Conservation (phyloP, 2,888 invertebrate genomes). For the Apotomis capreana region DNA sequence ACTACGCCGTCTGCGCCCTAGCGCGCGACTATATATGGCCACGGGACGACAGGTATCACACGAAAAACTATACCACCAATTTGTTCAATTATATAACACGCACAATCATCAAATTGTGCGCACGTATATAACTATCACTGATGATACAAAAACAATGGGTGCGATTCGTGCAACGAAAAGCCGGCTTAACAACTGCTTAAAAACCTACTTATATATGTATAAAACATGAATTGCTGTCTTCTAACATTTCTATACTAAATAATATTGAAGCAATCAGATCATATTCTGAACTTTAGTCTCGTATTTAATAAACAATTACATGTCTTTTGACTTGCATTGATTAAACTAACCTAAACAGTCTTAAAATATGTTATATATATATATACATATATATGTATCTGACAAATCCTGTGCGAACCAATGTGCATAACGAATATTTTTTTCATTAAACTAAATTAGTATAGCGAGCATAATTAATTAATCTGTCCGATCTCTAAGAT, state of each 20-base stretch:
- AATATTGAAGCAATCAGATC: constrained; percentile 40
- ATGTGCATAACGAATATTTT: constrained; percentile 60
- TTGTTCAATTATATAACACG: constrained; percentile 27
- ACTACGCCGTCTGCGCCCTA: constrained; percentile 25
- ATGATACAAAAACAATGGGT: constrained; percentile 24
- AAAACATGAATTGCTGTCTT: constrained; percentile 31
- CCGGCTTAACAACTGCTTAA: constrained; percentile 19
- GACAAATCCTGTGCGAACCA: constrained; percentile 60
- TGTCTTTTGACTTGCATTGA: constrained; percentile 62
- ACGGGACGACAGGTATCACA: constrained; percentile 34
- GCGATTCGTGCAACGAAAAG: constrained; percentile 5
- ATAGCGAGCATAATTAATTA: constrained; percentile 19
- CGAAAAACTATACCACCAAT: constrained; percentile 27
- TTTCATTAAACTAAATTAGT: constrained; percentile 17
- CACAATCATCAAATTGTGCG: constrained; percentile 22
- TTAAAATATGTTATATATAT: constrained; percentile 62
- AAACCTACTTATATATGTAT: constrained; percentile 17
- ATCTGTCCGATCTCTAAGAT: too few relatives aligned
- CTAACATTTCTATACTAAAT: constrained; percentile 32
- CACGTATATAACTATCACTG: constrained; percentile 23
- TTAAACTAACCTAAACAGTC: constrained; percentile 68
- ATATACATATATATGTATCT: constrained; percentile 48
- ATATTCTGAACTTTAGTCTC: constrained; percentile 45
- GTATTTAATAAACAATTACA: constrained; percentile 46
- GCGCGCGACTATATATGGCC: constrained; percentile 33